Conservation (phyloP, 2,797 vertebrate species). For the Anolis apletophallus region DNA sequence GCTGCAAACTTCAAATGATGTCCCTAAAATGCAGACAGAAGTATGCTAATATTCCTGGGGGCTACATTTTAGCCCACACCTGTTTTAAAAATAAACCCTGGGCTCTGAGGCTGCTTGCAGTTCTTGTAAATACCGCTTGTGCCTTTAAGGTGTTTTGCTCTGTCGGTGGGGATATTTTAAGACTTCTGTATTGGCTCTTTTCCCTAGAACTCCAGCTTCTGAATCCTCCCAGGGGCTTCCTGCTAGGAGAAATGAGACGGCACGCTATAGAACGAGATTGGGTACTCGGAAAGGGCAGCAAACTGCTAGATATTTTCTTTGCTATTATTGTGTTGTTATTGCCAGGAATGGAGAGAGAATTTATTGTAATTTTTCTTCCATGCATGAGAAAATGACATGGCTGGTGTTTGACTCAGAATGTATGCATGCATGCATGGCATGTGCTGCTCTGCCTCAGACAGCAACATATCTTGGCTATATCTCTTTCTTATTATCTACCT, state of each 20-base stretch:
- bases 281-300: neutral
- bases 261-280: neutral
- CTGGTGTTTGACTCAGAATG: neutral
- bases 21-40: too few relatives aligned
- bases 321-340: too few relatives aligned
- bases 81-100: too few relatives aligned
- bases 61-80: too few relatives aligned
- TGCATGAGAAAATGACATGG: neutral
- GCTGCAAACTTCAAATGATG: neutral
- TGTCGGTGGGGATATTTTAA: neutral
- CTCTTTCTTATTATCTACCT: neutral
- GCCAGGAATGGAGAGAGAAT: neutral
- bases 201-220: neutral
- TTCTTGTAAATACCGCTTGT: neutral
- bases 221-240: neutral
- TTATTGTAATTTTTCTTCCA: neutral
- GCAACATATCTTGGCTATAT: neutral
- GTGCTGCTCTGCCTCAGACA: neutral
- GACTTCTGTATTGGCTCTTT: neutral
- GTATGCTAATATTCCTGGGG: too few relatives aligned
- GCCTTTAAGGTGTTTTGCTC: neutral
- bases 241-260: too few relatives aligned
- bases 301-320: neutral
- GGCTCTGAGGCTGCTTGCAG: neutral
- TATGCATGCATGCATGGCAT: too few relatives aligned